These are phyloP conservation scores for Bombyx mori DNA, from an alignment of 1,140 invertebrate genomes.

Conservation along the genomic window DNA sequence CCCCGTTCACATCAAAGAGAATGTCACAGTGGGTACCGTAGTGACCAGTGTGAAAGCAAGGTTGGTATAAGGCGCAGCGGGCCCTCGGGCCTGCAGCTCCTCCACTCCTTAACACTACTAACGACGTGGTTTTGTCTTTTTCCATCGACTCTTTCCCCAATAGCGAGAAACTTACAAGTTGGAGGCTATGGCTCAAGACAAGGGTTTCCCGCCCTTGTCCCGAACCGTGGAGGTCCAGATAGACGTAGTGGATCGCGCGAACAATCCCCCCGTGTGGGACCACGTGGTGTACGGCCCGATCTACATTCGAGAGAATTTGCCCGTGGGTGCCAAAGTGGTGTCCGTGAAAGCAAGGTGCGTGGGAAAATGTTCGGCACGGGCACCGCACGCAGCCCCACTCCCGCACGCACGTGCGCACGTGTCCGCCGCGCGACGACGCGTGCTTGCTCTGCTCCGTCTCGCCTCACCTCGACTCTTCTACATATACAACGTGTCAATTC, in stretches of 20 bases:
- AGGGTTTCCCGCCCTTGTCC: constrained; percentile 92
- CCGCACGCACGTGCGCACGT: constrained; percentile 43
- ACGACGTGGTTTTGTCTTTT: constrained; percentile 77
- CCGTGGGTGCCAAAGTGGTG: constrained; percentile 95
- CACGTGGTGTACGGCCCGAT: constrained; percentile 95
- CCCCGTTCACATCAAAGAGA: constrained; percentile 96
- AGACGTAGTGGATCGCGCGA: constrained; percentile 96
- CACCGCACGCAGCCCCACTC: constrained; percentile 73
- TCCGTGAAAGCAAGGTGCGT: constrained; percentile 96
- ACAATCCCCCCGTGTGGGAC: constrained; percentile 98
- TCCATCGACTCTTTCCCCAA: constrained; percentile 74
- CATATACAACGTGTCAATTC: not conserved
- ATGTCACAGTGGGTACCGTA: constrained; percentile 97
- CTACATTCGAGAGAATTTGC: constrained; percentile 96
- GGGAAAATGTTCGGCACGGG: constrained; percentile 70
- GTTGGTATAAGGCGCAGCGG: constrained; percentile 84
- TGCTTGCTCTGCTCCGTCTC: constrained; percentile 3
- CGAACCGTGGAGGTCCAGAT: constrained; percentile 96
- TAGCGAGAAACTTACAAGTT: constrained; percentile 97
- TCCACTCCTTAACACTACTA: constrained; percentile 73
- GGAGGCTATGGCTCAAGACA: constrained; percentile 97
- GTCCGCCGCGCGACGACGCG: constrained; percentile 45
- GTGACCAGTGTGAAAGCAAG: constrained; percentile 97
- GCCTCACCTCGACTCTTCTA: not conserved
- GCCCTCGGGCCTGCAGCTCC: constrained; percentile 57